These are phyloP conservation scores for Crioceris asparagi DNA, from an alignment of 2,888 invertebrate genomes.

Conservation along the genomic window DNA sequence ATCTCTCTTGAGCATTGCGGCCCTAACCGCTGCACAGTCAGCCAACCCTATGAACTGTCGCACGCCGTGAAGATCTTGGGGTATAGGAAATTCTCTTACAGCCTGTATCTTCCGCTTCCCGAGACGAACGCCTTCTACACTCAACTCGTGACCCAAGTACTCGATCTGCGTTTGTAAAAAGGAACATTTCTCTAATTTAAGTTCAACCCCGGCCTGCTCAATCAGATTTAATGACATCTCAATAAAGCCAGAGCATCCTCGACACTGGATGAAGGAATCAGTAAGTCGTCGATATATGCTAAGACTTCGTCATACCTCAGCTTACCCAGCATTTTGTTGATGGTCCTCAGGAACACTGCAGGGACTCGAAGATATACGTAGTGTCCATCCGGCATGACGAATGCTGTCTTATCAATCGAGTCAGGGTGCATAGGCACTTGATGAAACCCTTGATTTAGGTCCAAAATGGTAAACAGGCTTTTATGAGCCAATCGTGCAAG, in stretches of 20 bases:
- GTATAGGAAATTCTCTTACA: too few relatives aligned
- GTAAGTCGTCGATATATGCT: conserved; percentile 19
- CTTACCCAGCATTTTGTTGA: conserved; percentile 16
- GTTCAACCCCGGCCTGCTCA: conserved; percentile 14
- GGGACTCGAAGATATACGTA: not conserved
- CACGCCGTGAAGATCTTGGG: conserved; percentile 17
- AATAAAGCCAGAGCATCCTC: conserved; percentile 9
- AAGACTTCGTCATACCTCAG: conserved; percentile 12
- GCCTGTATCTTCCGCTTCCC: too few relatives aligned
- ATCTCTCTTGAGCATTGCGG: conserved; percentile 16
- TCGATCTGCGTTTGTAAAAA: too few relatives aligned
- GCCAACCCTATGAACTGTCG: conserved; percentile 20
- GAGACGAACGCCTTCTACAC: too few relatives aligned
- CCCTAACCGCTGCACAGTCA: conserved; percentile 14
- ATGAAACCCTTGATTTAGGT: conserved; percentile 12
- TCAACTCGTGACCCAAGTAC: too few relatives aligned
- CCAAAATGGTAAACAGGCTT: conserved; percentile 17
- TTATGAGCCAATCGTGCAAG: conserved; percentile 5
- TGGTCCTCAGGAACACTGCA: conserved; percentile 5
- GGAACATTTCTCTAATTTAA: too few relatives aligned
- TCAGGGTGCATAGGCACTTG: conserved; percentile 21
- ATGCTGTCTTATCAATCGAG: conserved; percentile 24
- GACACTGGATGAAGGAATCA: conserved; percentile 10
- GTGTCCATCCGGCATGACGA: conserved; percentile 16
- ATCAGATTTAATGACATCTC: conserved; percentile 9